phyloP scores from a whole-genome alignment of 2,113 vertebrate genomes.

The Oceanodroma tethys region DNA sequence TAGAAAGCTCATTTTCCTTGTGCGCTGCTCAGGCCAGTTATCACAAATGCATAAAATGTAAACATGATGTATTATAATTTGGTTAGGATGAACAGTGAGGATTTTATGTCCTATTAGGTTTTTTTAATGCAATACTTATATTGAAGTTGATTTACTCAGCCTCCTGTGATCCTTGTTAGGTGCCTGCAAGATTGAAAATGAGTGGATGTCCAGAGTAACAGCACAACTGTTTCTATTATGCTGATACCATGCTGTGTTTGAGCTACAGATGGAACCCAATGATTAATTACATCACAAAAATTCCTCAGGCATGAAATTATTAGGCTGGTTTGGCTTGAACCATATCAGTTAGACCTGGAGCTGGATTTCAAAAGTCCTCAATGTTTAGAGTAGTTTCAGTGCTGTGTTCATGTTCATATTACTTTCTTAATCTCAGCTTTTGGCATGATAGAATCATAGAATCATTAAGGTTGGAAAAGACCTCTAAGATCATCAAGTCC shows the following conservation, averaged over 20 bases:
- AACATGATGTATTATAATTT: slow-evolving; percentile 35
- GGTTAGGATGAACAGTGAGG: slow-evolving; percentile 8
- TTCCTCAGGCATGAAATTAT: neutral
- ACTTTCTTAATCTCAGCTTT: neutral
- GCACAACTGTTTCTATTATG: neutral
- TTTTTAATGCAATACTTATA: slow-evolving; percentile 46
- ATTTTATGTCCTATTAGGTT: slow-evolving; percentile 1
- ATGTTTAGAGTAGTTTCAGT: neutral
- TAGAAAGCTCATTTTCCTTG: slow-evolving; percentile 66
- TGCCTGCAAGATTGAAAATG: neutral
- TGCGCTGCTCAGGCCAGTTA: slow-evolving; percentile 54
- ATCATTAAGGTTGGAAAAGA: no score
- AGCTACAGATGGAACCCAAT: neutral
- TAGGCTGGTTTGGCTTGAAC: neutral
- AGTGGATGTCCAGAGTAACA: neutral
- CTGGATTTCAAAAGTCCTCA: neutral
- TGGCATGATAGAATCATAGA: no score
- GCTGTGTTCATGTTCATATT: neutral
- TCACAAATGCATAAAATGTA: slow-evolving; percentile 68
- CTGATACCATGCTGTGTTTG: neutral
- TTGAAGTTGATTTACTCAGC: neutral
- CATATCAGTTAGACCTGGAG: neutral
- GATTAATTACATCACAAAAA: neutral
- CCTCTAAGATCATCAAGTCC: no score
- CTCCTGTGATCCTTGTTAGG: neutral